Conservation (phyloP, 2,113 vertebrate species). For the Gymnogyps californianus region DNA sequence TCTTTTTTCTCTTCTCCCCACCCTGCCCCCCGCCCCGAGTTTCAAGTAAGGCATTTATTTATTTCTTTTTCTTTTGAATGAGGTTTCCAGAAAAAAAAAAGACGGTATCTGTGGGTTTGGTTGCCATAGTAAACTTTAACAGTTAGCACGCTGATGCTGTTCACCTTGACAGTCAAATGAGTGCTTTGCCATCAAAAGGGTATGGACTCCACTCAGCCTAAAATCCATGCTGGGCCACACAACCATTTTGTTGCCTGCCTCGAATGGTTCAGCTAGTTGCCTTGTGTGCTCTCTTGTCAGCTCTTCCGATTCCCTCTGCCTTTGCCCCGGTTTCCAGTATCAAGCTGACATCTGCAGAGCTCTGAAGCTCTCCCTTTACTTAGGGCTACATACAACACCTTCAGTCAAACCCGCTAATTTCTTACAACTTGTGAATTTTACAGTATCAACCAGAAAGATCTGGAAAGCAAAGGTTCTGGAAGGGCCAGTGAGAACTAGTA, state of each 20-base stretch:
- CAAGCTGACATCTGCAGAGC: background rate
- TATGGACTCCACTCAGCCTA: background rate
- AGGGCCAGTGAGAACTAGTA: background rate
- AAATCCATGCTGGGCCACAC: background rate
- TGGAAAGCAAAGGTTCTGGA: background rate
- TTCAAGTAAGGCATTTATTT: constrained; percentile 66
- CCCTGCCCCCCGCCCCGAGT: background rate
- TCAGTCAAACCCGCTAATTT: background rate
- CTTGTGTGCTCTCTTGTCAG: background rate
- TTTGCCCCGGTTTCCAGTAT: background rate
- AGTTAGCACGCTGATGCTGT: background rate
- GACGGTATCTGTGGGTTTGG: background rate
- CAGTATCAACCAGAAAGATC: background rate
- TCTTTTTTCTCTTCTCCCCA: background rate
- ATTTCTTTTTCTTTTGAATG: background rate
- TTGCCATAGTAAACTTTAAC: background rate
- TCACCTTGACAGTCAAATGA: background rate
- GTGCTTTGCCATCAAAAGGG: background rate
- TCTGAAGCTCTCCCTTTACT: background rate
- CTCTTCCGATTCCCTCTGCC: background rate
- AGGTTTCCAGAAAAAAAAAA: constrained; percentile 4
- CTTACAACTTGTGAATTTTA: background rate
- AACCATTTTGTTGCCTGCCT: background rate
- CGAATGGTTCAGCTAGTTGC: background rate
- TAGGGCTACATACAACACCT: background rate